Percentiles rank a stretch among this genome's conserved stretches.
Evolutionary conservation across 2,113 vertebrate species (phyloP).

Genomic region (Odobenus rosmarus): DNA sequence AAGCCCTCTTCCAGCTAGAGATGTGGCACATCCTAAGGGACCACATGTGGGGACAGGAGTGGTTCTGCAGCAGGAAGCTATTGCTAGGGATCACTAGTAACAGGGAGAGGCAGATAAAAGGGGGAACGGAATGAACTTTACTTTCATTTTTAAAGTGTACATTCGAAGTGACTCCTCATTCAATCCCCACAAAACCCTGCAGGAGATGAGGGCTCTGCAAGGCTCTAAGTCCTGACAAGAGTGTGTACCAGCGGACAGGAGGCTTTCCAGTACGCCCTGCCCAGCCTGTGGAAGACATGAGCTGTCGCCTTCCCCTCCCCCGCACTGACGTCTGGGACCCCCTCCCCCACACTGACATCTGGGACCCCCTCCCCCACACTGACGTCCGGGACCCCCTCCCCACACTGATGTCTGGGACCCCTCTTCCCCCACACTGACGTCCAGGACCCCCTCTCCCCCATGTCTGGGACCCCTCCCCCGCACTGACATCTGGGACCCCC

Average conservation of each 20-base stretch:
- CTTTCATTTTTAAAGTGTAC: neutral
- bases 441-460: no score
- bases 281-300: neutral
- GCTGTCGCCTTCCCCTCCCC: neutral
- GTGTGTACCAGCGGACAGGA: fast-evolving
- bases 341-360: no score
- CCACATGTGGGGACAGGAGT: neutral
- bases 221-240: neutral
- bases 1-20: neutral
- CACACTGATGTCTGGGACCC: no score
- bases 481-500: no score
- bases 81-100: neutral
- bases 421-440: no score
- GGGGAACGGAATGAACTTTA: neutral
- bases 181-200: neutral
- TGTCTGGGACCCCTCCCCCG: no score
- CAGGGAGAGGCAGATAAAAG: neutral
- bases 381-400: no score
- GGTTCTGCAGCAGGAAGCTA: neutral
- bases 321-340: neutral
- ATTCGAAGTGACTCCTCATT: neutral
- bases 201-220: neutral
- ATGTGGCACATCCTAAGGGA: neutral
- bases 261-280: neutral
- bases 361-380: neutral